Base-by-base conservation (phyloP, 1,140 invertebrate species). In the Pseudobourletiella spinata region DNA sequence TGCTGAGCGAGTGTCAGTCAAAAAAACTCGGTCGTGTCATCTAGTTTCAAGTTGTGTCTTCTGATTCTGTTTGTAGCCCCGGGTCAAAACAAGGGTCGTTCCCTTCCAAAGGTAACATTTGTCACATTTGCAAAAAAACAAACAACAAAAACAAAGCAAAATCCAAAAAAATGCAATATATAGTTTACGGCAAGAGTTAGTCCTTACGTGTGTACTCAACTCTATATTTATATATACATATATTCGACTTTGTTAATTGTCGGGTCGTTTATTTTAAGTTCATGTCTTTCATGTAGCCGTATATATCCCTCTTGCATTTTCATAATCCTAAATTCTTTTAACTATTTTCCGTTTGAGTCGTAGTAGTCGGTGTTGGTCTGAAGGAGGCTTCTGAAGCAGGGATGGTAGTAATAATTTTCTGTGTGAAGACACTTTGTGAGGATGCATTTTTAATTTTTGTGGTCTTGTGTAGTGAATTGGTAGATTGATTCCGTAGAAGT, bases 41-140 rank as follows among this genome's bases (percentile, higher is more conserved):
- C 29, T 24, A 51, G 32, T 51, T 61, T 67, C 64, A 66, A 55
- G 57, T 60, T 44, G 58, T 63, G 50, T 62, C 22, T 67, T 42
- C 42, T 65, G 59, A 59, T 51, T 67, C 65, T 61, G 50, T 67
- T 67, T 67, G 43, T 67, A 67, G 66, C 62, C 64, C 66, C 56
- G 63, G 54, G 51, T 58, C 65, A 52, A 67, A 67, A 57, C 61
- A 63, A 67, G 66, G 61, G 62, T 67, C 66, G 54, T 67, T 64
- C 66, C 66, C 66, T 67, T 61, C 61, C 59, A 67, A 67, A 67
- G 66, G 66, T 67, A 67, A 67, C 64, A 42, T 52, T 61, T 61
- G 50, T 22, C 59, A 61, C 58, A 61, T 61, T 61, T 61, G 48
- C 48, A 6, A 56, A 32, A 24, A n/a, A 39, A 50, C 43, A 59